Base-by-base conservation (phyloP, 2,888 invertebrate genomes). In the Agelastica alni region DNA sequence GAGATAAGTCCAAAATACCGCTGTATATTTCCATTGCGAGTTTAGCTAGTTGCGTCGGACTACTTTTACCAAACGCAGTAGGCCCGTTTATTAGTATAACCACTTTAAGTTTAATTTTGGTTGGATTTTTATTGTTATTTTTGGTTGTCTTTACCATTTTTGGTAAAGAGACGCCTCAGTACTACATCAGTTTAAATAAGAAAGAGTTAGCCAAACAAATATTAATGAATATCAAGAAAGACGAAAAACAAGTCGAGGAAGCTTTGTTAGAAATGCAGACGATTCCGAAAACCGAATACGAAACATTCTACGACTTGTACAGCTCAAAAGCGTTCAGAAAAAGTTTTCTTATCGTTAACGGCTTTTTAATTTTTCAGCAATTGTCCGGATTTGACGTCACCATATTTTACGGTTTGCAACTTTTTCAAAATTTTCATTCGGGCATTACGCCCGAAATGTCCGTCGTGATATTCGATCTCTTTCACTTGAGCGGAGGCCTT, bases 111-210 rank as follows among this genome's bases (percentile, higher is more conserved):
- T 74, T 81, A 0, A 71, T 87, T 37, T 56, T 68, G 14, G 85
- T 87, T 0, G 74, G 85, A 0, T 47, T 79, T 2, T 67, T 73
- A 0, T 68, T 73, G 1, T 12, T 76, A 1, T 70, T 82, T 36
- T 76, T 83, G 0, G 63, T 80, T 1, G 60, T 82, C 0, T 87
- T 89, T 66, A 85, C 87, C 73, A 80, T 86, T 67, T 84, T 86
- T 60, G 86, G 91, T 81, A 92, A 92, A 0, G 95, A 95, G 70
- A 87, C 90, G 1, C n/a, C n/a, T n/a, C 84, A 87, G 56, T 89
- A 83, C 66, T 79, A 85, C 31, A 75, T 90, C 1, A 76, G 78
- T 5, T 4, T 7, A 22, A 22, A 22, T 22, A 7, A 22, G 7
- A 22, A 22, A 7, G 4, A 5, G 4, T 22, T 7, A 5, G 22